Evolutionary conservation across 2,797 vertebrate genomes (phyloP).

Genomic region (Hypotaenidia philippensis): DNA sequence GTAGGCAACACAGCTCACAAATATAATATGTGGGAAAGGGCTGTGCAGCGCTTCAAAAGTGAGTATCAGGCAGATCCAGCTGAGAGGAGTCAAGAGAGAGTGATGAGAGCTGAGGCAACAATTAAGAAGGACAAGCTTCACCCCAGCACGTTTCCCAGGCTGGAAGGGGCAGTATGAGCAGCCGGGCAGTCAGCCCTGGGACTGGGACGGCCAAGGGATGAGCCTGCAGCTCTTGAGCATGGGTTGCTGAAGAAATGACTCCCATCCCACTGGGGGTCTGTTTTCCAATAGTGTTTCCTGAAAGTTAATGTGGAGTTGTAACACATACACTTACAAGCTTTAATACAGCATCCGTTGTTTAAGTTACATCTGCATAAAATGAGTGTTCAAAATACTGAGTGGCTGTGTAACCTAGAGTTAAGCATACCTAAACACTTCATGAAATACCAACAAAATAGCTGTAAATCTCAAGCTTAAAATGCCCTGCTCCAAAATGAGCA

Average conservation of each 20-base stretch:
- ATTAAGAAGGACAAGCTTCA: not conserved
- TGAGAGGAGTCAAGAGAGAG: not conserved
- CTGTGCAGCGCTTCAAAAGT: not conserved
- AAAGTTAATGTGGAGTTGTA: not conserved
- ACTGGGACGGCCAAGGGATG: not conserved
- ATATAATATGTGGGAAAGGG: not conserved
- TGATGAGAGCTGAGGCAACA: not conserved
- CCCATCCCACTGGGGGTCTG: not conserved
- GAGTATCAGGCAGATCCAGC: not conserved
- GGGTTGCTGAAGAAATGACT: not conserved
- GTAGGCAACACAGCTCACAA: not conserved
- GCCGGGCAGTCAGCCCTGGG: not conserved
- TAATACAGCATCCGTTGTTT: not conserved
- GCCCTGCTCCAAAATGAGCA: slow-evolving; percentile 8
- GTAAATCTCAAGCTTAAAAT: slow-evolving; percentile 64
- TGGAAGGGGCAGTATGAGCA: not conserved
- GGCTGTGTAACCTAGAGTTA: slow-evolving; percentile 36
- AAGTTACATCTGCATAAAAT: slow-evolving; percentile 59
- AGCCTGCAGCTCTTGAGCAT: not conserved
- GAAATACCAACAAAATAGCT: slow-evolving; percentile 68
- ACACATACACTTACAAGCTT: not conserved
- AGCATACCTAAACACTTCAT: slow-evolving; percentile 66
- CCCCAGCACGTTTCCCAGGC: not conserved
- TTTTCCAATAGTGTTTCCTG: not conserved
- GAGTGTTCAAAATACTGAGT: slow-evolving; percentile 55